Base-by-base conservation (phyloP, 2,797 vertebrate genomes). In the Pogonophryne albipinna region DNA sequence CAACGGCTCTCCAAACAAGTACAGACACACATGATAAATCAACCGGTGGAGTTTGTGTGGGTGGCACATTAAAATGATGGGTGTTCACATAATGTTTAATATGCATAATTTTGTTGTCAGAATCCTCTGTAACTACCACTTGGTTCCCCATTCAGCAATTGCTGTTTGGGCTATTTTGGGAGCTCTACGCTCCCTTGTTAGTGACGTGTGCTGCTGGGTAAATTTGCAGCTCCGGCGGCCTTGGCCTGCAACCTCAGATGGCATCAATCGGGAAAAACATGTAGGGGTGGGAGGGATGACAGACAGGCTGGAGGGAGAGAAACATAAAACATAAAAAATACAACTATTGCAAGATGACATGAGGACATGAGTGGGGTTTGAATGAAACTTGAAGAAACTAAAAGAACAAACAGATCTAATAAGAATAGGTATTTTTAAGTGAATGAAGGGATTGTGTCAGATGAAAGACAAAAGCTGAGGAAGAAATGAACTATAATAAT, bases 121-220 rank as follows among this genome's bases (percentile, higher is more conserved):
- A 85, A 86, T 73, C 53, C 82, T 87, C 57, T 4, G 88, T 84
- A 86, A 87, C 90, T 62, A 77, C 74, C 84, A 85, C 86, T 89
- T 73, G 79, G 88, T 82, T 80, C 87, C 88, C 82, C 62, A 75
- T 89, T 89, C 87, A 87, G 84, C 85, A 78, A 87, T 86, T 91
- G 80, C 85, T 74, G 86, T 87, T 89, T 76, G 87, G 88, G 90
- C 88, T 95, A 94, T 95, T 95, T 94, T 91, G 71, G 87, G 92
- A 86, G 64, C 78, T 67, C 74, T 66, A 80, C 85, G 49, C 85
- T 92, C 85, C 89, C 72, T 87, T 77, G 87, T 75, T 76, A 62
- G 86, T 92, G 92, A 93, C 92, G 92, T 92, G 90, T 94, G 93
- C 93, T 94, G 94, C 92, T 93, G 92, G 91, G 90, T 93, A 93